Evolutionary conservation across 2,797 vertebrate genomes (phyloP).

Genomic region (Gymnodraco acuticeps): DNA sequence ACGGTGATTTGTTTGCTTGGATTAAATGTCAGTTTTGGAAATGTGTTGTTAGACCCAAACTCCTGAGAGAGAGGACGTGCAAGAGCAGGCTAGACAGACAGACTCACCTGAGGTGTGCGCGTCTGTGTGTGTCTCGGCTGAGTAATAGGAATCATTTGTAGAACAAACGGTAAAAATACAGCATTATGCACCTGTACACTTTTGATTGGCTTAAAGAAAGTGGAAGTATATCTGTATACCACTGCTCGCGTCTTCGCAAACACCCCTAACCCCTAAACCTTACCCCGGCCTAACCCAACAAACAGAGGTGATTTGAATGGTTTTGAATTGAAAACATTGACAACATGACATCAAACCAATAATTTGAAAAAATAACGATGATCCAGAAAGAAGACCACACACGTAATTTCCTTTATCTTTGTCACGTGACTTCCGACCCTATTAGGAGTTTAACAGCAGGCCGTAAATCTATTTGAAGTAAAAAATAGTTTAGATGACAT

Average conservation of each 20-base stretch:
- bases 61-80: conserved; percentile 51
- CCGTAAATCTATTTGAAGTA: background rate
- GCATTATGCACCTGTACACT: background rate
- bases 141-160: background rate
- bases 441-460: too few relatives aligned
- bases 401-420: too few relatives aligned
- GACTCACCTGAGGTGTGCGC: conserved; percentile 12
- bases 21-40: conserved; percentile 87
- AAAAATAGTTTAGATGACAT: background rate
- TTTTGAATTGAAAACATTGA: background rate
- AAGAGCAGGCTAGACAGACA: conserved; percentile 25
- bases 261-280: too few relatives aligned
- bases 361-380: background rate
- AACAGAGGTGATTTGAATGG: background rate
- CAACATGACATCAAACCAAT: conserved; percentile 1
- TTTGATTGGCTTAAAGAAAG: background rate
- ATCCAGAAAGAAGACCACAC: too few relatives aligned
- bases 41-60: conserved; percentile 80
- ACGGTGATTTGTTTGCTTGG: conserved; percentile 85
- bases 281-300: too few relatives aligned
- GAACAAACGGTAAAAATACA: background rate
- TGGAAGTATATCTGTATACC: too few relatives aligned
- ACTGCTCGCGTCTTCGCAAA: too few relatives aligned
- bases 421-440: too few relatives aligned
- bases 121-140: background rate